Percentiles rank a stretch among this genome's conserved stretches.
These are phyloP conservation scores for Campylorhamphus procurvoides DNA, from an alignment of 2,113 vertebrate species.

Conservation along the genomic window DNA sequence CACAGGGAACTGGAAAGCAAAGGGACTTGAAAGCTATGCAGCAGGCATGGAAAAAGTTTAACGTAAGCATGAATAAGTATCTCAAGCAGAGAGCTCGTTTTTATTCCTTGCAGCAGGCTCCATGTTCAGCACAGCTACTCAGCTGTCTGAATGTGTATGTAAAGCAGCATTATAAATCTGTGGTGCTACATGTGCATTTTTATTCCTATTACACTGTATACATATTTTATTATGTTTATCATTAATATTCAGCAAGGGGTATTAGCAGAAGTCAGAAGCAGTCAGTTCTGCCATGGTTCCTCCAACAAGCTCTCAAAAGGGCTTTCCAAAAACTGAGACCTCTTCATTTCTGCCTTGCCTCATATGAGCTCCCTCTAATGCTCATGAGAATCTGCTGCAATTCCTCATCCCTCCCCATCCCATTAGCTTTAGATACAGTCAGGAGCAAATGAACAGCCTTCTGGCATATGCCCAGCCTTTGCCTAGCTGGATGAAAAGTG, in stretches of 20 bases:
- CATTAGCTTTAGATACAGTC: not conserved
- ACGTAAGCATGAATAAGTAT: not conserved
- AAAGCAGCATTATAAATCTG: conserved; percentile 47
- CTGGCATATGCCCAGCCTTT: not conserved
- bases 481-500: not conserved
- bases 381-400: not conserved
- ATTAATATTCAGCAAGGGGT: conserved; percentile 56
- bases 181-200: conserved; percentile 36
- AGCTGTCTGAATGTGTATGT: conserved; percentile 41
- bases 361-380: not conserved
- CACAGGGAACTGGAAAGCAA: not conserved
- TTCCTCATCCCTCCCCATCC: not conserved
- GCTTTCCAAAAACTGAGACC: not conserved
- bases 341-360: conserved; percentile 23
- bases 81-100: not conserved
- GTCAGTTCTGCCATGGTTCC: conserved; percentile 57
- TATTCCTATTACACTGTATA: conserved; percentile 64
- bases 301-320: not conserved
- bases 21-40: not conserved
- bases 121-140: not conserved
- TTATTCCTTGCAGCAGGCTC: conserved; percentile 41
- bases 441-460: not conserved
- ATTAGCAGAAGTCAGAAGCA: conserved; percentile 64
- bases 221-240: conserved; percentile 71
- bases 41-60: not conserved